phyloP scores from a whole-genome alignment of 2,113 vertebrate genomes.

The Peromyscus polionotus region DNA sequence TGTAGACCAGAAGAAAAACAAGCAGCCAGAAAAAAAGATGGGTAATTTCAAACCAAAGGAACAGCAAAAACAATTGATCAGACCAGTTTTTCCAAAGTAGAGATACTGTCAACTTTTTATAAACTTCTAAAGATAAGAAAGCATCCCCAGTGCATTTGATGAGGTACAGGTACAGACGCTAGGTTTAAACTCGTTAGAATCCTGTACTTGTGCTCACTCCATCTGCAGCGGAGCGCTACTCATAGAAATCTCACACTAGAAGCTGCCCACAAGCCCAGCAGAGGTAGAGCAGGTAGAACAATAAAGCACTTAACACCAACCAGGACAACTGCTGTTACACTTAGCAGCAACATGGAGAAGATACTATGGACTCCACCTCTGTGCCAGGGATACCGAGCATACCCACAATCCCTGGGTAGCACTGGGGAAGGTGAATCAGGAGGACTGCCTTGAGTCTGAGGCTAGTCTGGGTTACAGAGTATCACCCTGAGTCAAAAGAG shows the following conservation, averaged over 20 bases:
- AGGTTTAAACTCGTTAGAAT: neutral
- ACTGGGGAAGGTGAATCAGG: neutral
- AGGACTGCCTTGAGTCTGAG: neutral
- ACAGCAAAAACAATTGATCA: neutral
- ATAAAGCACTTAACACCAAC: fast-evolving
- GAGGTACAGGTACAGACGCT: neutral
- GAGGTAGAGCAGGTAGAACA: fast-evolving
- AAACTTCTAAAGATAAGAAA: neutral
- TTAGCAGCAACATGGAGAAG: fast-evolving
- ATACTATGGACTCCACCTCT: no score
- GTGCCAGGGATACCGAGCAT: fast-evolving
- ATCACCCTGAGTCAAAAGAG: neutral
- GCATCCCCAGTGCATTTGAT: fast-evolving
- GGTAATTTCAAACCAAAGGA: neutral
- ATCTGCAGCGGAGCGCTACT: no score
- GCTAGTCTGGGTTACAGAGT: neutral
- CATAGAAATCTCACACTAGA: neutral
- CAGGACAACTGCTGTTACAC: fast-evolving
- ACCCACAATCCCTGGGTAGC: neutral
- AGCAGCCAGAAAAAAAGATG: neutral
- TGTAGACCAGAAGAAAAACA: neutral
- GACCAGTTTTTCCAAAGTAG: neutral
- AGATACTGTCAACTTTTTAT: neutral
- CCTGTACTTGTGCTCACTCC: fast-evolving
- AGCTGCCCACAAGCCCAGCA: no score